Evolutionary conservation across 2,797 vertebrate genomes (phyloP).

Genomic region (Rhincodon typus): DNA sequence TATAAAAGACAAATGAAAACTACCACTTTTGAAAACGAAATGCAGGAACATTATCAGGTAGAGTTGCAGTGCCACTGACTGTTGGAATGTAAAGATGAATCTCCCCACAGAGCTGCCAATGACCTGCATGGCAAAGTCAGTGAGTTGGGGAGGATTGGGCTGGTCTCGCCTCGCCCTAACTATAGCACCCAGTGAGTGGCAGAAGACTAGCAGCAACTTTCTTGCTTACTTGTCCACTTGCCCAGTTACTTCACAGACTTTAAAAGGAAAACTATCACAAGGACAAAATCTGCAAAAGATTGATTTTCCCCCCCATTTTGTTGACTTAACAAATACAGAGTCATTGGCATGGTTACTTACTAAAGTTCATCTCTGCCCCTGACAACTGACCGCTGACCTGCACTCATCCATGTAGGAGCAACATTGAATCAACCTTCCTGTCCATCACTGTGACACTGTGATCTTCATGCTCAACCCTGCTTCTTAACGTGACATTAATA

Average conservation of each 20-base stretch:
- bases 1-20: background rate
- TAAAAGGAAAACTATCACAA: background rate
- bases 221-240: background rate
- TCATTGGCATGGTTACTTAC: background rate
- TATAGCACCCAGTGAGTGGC: background rate
- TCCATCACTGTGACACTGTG: background rate
- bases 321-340: background rate
- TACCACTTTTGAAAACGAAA: background rate
- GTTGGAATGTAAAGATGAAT: background rate
- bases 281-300: background rate
- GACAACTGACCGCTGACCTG: background rate
- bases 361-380: background rate
- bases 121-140: background rate
- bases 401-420: background rate
- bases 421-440: background rate
- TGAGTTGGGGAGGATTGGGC: background rate
- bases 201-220: background rate
- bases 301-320: background rate
- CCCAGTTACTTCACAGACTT: background rate
- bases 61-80: background rate
- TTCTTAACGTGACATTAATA: background rate
- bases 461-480: background rate
- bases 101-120: background rate
- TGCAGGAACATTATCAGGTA: background rate
- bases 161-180: background rate